phyloP scores from a whole-genome alignment of 2,113 vertebrate genomes.

The Pygoscelis adeliae region DNA sequence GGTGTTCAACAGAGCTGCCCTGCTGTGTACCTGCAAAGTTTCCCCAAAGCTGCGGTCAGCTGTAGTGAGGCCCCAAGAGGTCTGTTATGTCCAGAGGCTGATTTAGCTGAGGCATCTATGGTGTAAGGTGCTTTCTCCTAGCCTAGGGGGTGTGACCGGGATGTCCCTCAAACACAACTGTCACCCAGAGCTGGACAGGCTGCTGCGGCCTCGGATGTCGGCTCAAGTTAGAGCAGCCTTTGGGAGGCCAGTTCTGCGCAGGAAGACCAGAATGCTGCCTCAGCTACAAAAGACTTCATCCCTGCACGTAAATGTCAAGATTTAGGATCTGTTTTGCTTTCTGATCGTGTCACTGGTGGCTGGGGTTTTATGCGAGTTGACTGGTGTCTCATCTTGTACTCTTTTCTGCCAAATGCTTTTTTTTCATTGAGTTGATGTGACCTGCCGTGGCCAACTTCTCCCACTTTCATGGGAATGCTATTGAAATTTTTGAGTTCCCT shows the following conservation, averaged over 20 bases:
- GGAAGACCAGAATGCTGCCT: not conserved
- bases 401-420: not conserved
- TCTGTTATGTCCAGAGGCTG: not conserved
- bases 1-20: not conserved
- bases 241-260: not conserved
- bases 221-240: not conserved
- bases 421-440: not conserved
- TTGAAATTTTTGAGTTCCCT: not conserved
- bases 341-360: not conserved
- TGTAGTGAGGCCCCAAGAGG: not conserved
- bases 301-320: not conserved
- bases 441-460: not conserved
- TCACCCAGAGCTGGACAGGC: not conserved
- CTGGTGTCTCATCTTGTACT: not conserved
- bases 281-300: not conserved
- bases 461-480: not conserved
- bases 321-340: not conserved
- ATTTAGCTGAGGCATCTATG: not conserved
- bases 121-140: not conserved
- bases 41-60: not conserved
- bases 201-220: not conserved
- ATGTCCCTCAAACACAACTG: not conserved
- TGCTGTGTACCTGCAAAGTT: not conserved
- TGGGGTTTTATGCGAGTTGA: not conserved
- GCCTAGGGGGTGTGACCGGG: not conserved